Evolutionary conservation across 2,797 vertebrate genomes (phyloP).

Genomic region (Miichthys miiuy): DNA sequence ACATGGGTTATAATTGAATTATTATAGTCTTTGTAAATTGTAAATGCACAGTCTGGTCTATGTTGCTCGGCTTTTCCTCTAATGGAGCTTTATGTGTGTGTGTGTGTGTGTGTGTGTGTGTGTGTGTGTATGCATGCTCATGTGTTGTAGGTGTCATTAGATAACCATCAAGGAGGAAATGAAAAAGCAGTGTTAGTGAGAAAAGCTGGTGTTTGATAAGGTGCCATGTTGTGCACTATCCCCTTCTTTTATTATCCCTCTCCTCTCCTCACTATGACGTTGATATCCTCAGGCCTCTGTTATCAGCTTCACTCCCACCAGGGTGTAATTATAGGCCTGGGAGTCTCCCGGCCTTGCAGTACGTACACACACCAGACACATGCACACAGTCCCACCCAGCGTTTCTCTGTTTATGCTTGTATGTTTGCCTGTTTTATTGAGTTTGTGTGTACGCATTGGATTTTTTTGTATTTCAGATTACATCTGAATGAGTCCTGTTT

Average conservation of each 20-base stretch:
- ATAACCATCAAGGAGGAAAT: slow-evolving; percentile 77
- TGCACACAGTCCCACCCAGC: slow-evolving; percentile 37
- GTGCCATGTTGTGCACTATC: slow-evolving; percentile 41
- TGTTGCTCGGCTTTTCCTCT: slow-evolving; percentile 15
- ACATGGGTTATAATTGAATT: slow-evolving; percentile 50
- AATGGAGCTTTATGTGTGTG: slow-evolving; percentile 17
- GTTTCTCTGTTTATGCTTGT: slow-evolving; percentile 44
- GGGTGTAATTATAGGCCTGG: slow-evolving; percentile 81
- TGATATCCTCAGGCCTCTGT: slow-evolving; percentile 73
- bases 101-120: slow-evolving; percentile 12
- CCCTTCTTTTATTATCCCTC: slow-evolving; percentile 36
- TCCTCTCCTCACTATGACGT: slow-evolving; percentile 46
- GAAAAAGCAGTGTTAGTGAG: slow-evolving; percentile 68
- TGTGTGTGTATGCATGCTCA: neutral
- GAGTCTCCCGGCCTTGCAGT: slow-evolving; percentile 64
- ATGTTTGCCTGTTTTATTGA: slow-evolving; percentile 54
- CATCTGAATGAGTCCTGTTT: slow-evolving; percentile 34
- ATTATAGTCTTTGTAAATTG: slow-evolving; percentile 29
- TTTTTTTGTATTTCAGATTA: slow-evolving; percentile 35
- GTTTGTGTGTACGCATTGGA: slow-evolving; percentile 19
- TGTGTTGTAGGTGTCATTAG: slow-evolving; percentile 48
- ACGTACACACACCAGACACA: slow-evolving; percentile 16
- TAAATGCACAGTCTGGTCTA: slow-evolving; percentile 32
- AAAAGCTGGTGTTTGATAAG: slow-evolving; percentile 57
- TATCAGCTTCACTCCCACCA: slow-evolving; percentile 82